Base-by-base conservation (phyloP, 2,113 vertebrate genomes). In the Phodopus roborovskii region DNA sequence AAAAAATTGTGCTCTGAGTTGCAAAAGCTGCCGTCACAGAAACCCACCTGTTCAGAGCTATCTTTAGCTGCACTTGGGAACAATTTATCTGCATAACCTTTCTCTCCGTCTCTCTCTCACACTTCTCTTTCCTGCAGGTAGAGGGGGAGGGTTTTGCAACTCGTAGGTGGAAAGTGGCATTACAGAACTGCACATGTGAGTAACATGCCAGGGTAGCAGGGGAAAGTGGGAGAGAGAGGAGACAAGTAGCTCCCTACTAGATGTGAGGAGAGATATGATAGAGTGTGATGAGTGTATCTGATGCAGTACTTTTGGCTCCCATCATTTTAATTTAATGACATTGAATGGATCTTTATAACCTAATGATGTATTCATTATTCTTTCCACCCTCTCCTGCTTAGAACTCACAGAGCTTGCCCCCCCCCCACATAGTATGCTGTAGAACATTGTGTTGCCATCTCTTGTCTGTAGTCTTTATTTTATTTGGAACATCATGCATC, bases 11-110 rank as follows among this genome's bases (percentile, higher is more conserved):
- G 45, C 39, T 95, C 71, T 94, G 84, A 92, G 85, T 94, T 83
- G 60, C 88, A 79, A 96, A 96, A 70, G 71, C 88, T 94, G 81
- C 48, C 1, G 0, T 94, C 39, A 62, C 88, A 0, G 16, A 95
- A 86, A 83, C 42, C 95, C 97, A 97, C 97, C 97, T 97, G 97
- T 92, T 97, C 79, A 58, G 81, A 92, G 85, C 91, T 96, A 98
- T 97, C 95, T 97, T 97, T 96, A 96, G 96, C 91, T 78, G 48
- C 26, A 24, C 84, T 78, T 1, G 56, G 96, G 96, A 95, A 97
- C 39, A 73, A 68, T 96, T 94, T 97, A 91, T 90, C 81, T 89
- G 82, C 48, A 86, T 88, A 94, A 97, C 84, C 75, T 94, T 96
- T 95, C 79, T 93, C 58, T 94, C 45, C 84, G 71, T 94, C 95